Evolutionary conservation across 2,888 invertebrate genomes (phyloP).

Genomic region (Resseliella maxima): DNA sequence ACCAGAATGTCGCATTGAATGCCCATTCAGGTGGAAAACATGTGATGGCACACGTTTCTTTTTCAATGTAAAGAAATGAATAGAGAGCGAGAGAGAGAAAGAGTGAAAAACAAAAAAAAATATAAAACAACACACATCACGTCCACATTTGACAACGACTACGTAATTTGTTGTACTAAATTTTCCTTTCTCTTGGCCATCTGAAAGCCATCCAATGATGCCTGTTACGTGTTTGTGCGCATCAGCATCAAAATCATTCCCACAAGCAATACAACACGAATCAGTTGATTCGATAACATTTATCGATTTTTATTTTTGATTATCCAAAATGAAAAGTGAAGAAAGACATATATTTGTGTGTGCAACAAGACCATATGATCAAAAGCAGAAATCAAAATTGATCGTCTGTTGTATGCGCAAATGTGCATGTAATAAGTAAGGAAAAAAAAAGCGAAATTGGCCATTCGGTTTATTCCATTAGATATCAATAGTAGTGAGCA

Average conservation of each 20-base stretch:
- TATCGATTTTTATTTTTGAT: neutral
- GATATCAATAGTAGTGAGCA: neutral
- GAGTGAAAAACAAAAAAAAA: neutral
- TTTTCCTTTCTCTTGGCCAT: slow-evolving; percentile 46
- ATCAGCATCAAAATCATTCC: slow-evolving; percentile 29
- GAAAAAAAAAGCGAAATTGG: neutral
- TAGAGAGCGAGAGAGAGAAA: no score
- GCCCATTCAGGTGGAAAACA: slow-evolving; percentile 5
- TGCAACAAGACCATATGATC: neutral
- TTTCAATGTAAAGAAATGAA: no score
- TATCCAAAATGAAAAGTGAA: neutral
- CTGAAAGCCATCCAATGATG: neutral
- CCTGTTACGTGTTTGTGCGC: neutral
- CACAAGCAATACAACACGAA: neutral
- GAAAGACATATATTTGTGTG: neutral
- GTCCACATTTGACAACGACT: slow-evolving; percentile 19
- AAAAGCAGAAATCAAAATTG: slow-evolving; percentile 15
- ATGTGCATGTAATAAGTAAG: neutral
- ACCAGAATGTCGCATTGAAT: neutral
- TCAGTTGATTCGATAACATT: slow-evolving; percentile 39
- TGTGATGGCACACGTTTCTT: neutral
- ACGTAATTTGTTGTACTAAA: slow-evolving; percentile 6
- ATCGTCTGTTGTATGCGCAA: neutral
- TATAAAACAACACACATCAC: neutral
- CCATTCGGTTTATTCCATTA: neutral